Base-by-base conservation (phyloP, 1,140 invertebrate genomes). In the Leptinotarsa defecta region DNA sequence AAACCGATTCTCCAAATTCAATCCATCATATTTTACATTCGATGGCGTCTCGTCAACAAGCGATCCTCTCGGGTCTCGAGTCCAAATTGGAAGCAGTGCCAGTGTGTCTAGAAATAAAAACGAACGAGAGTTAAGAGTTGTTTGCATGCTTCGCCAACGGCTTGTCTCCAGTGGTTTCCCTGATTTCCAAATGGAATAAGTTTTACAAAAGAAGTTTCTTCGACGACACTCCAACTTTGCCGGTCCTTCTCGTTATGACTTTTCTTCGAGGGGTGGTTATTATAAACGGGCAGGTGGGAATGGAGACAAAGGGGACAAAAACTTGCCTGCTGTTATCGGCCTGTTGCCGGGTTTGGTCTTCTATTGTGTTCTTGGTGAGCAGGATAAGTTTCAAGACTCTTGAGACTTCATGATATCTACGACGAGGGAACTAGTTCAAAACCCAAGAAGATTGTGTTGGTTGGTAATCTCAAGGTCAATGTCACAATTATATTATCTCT, bases 161-260 rank as follows among this genome's bases (percentile, higher is more conserved):
- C 52, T 57, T 57, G 4, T 57, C 52, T 19, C 52, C 52, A 19
- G 52, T 57, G 52, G 52, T n/a, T 57, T 57, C n/a, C 15, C 52
- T 57, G 52, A 57, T 57, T 57, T 57, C n/a, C 52, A 57, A 57
- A 57, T 57, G 52, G 52, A 57, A 57, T 57, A 57, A 57, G 52
- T 57, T 57, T 57, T 4, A 57, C 52, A 57, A 57, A 57, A 27
- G 11, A 57, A 57, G 15, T 57, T 57, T 57, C n/a, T 19, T 17
- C 52, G n/a, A 57, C 52, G 52, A 57, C 52, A 57, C 52, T 57
- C n/a, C 52, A 57, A 57, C 17, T 57, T 57, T 57, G 15, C 15
- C 52, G 52, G n/a, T 19, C 52, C 34, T 19, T 57, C 52, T 57
- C n/a, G 52, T 57, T 57, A 57, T 57, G 52, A 57, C 52, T 19